Evolutionary conservation across 2,113 vertebrate genomes (phyloP), one percentile per base, ranked within the genome.

Genomic region (Platichthys stellatus): DNA sequence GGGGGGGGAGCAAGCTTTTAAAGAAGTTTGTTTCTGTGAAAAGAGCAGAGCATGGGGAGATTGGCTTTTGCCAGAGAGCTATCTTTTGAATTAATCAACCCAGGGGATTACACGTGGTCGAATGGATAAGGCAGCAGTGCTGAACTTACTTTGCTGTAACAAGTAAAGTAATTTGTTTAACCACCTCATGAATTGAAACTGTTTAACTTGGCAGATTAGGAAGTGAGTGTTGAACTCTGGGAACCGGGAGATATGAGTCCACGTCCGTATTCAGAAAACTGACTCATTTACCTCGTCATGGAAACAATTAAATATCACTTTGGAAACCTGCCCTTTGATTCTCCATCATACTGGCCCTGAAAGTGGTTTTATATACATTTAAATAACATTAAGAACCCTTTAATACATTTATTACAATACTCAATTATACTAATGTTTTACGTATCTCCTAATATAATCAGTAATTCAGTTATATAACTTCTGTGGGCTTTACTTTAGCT

Each of bases 31-130:
- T 85, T 87, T 83, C 77, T 70, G 67, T 81, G 79, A 79, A 72
- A 86, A 86, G 65, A 83, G 74, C 81, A 82, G 69, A 74, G 26
- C 65, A 63, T 49, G 43, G 31, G 49, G 49, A 78, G 78, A 82
- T 66, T 63, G 69, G 63, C 76, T 76, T 56, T 43, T 23, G 40
- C 59, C 68, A 64, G 47, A 76, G 60, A 80, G 45, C 74, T 64
- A 69, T 73, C 66, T 72, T 78, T 73, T 76, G 53, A 83, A 83
- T 80, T 57, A 85, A 90, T 87, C 82, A 81, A 69, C 78, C 58
- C 24, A 21, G 38, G 71, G 81, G 76, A 83, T 91, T 83, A 82
- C 51, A 60, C 21, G 14, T 76, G 64, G 64, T 72, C 54, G 21
- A 72, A 67, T 60, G 66, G 72, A 67, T 75, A 63, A 66, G 74